Base-by-base conservation (phyloP, 1,140 invertebrate species). In the Drosophila yakuba region DNA sequence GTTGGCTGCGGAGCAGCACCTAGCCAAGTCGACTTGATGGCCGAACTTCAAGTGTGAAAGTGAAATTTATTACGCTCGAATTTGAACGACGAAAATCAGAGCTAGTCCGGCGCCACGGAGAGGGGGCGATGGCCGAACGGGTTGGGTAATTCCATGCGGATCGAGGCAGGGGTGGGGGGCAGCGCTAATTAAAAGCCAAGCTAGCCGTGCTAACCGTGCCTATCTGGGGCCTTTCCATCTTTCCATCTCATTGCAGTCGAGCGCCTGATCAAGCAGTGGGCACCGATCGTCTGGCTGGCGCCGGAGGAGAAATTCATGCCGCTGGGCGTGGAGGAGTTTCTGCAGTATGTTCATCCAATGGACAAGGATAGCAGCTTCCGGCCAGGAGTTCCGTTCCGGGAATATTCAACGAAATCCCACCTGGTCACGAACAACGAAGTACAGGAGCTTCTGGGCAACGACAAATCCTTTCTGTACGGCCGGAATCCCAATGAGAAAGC, bases 281-380 rank as follows among this genome's bases (percentile, higher is more conserved):
- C 95, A 2, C 95, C 95, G 5, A 86, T 95, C n/a, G 93, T 95
- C 25, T 95, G 94, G 94, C 90, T 95, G 35, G 94, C 94, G 50
- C 94, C 94, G 7, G 93, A 94, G 51, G 95, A 95, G 90, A 93
- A 93, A 91, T 95, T 94, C 66, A 92, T 95, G 79, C 95, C 95
- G 0, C 90, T 94, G 48, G 93, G 93, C 63, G 94, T 95, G 11
- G 93, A 94, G 45, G 93, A 95, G 61, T 95, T 95, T 78, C 85
- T 95, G 14, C 85, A 94, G 57, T 93, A 95, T 81, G 94, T 95
- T 28, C 91, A 94, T 62, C 91, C 93, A 20, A 88, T 90, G 84
- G 89, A 92, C 60, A 92, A 92, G 63, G 86, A 90, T 51, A 74
- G 78, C 52, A 79, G 66, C 17, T 86, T 84, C 36, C 80, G 67